These are phyloP conservation scores for Psylliodes chrysocephalus DNA, from an alignment of 2,888 invertebrate species.

Conservation along the genomic window DNA sequence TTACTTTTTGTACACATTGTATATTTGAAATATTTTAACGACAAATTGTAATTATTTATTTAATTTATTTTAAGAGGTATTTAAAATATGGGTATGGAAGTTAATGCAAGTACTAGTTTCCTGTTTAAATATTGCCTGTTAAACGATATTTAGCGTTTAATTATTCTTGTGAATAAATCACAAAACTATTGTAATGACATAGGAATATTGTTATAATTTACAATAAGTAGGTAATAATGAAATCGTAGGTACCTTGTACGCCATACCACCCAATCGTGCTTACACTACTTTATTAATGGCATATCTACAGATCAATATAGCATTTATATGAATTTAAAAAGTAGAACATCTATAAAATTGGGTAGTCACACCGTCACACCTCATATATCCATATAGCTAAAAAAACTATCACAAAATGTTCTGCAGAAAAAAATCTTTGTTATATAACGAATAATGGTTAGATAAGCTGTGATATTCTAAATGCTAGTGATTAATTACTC, in stretches of 20 bases:
- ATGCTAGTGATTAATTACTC: conserved; percentile 4
- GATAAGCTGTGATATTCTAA: neutral
- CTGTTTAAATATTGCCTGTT: too few relatives aligned
- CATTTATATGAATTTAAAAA: conserved; percentile 37
- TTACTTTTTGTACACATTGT: too few relatives aligned
- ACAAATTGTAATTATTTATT: too few relatives aligned
- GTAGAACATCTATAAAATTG: conserved; percentile 37
- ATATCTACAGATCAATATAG: conserved; percentile 25
- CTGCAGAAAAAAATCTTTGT: conserved; percentile 20
- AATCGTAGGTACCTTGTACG: conserved; percentile 29
- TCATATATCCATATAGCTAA: conserved; percentile 6
- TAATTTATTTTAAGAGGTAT: too few relatives aligned
- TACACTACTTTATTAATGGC: conserved; percentile 31
- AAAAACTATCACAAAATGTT: conserved; percentile 23
- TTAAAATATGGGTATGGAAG: too few relatives aligned
- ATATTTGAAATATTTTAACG: too few relatives aligned
- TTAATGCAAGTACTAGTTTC: too few relatives aligned
- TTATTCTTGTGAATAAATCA: too few relatives aligned
- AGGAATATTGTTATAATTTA: neutral
- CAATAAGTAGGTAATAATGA: neutral
- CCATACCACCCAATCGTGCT: conserved; percentile 28
- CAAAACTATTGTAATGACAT: too few relatives aligned
- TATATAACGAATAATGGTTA: conserved; percentile 17
- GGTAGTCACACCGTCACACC: conserved; percentile 36
- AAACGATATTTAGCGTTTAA: too few relatives aligned